A percentile compares a stretch with the other conserved stretches of the same genome.
These are phyloP conservation scores for Pangasius djambal DNA, from an alignment of 2,797 vertebrate genomes.

Conservation along the genomic window DNA sequence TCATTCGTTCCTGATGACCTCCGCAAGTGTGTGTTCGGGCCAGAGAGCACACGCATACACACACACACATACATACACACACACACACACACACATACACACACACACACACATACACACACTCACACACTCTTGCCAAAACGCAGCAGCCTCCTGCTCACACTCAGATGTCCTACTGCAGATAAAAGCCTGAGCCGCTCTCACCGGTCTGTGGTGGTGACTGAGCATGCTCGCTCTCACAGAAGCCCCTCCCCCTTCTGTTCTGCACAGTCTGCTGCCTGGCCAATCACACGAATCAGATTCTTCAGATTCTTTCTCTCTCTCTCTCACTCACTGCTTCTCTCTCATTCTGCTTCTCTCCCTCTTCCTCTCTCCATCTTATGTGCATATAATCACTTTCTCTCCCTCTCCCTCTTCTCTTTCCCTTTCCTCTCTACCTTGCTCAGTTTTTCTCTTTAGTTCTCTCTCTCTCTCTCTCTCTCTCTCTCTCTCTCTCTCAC, in stretches of 20 bases:
- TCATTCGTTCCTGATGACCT: not conserved
- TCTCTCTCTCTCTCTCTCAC: not conserved
- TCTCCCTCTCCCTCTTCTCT: not conserved
- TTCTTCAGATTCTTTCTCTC: slow-evolving; percentile 32
- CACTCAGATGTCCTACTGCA: slow-evolving; percentile 57
- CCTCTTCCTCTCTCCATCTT: not conserved
- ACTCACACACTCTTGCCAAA: slow-evolving; percentile 33
- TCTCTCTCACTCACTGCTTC: slow-evolving; percentile 23
- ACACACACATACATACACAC: not conserved
- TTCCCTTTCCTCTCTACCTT: slow-evolving; percentile 4
- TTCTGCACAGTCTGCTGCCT: slow-evolving; percentile 48
- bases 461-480: slow-evolving; percentile 14
- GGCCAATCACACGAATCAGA: slow-evolving; percentile 43
- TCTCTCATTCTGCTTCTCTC: not conserved
- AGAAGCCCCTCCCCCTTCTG: slow-evolving; percentile 51
- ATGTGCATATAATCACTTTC: not conserved
- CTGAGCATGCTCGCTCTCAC: slow-evolving; percentile 65
- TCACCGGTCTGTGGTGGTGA: slow-evolving; percentile 43
- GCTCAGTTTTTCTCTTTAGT: no score
- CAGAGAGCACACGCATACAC: slow-evolving; percentile 12
- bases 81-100: not conserved
- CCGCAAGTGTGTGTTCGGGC: not conserved
- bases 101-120: slow-evolving; percentile 28
- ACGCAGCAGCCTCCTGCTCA: slow-evolving; percentile 55
- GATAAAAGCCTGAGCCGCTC: slow-evolving; percentile 57